Evolutionary conservation across 2,888 invertebrate species (phyloP).

Genomic region (Anodontia alba): DNA sequence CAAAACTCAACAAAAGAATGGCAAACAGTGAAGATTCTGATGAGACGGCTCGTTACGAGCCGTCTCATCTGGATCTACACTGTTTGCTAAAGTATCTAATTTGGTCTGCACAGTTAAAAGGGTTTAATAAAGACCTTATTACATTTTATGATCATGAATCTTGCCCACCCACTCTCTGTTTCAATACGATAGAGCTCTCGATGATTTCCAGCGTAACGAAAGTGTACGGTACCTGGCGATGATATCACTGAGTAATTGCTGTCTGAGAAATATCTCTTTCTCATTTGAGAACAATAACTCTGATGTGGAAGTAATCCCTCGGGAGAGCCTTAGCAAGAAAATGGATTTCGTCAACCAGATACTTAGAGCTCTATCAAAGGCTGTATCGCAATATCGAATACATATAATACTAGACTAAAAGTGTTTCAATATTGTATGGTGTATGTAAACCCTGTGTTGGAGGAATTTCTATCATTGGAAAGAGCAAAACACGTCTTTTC

Average conservation of each 20-base stretch:
- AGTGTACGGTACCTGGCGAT: constrained; percentile 7
- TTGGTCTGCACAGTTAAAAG: too few relatives aligned
- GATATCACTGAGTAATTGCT: constrained; percentile 43
- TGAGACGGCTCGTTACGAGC: too few relatives aligned
- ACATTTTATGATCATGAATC: too few relatives aligned
- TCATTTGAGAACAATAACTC: constrained; percentile 64
- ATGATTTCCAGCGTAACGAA: not conserved
- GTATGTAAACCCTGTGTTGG: too few relatives aligned
- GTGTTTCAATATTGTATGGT: not conserved
- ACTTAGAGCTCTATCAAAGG: constrained; percentile 16
- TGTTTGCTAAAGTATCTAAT: too few relatives aligned
- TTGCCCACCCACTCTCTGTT: too few relatives aligned
- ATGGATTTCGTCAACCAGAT: constrained; percentile 20
- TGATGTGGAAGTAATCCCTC: constrained; percentile 16
- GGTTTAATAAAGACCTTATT: too few relatives aligned
- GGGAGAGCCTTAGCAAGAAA: not conserved
- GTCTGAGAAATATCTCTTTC: constrained; percentile 64
- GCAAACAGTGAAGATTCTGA: too few relatives aligned
- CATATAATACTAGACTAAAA: not conserved
- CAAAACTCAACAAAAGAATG: too few relatives aligned
- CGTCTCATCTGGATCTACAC: too few relatives aligned
- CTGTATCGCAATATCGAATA: constrained; percentile 38
- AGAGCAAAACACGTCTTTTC: too few relatives aligned
- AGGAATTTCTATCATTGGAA: too few relatives aligned
- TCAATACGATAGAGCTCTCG: not conserved